Evolutionary conservation across 2,888 invertebrate species (phyloP), one percentile per base, ranked within the genome.

Genomic region (Apodemia duryi): DNA sequence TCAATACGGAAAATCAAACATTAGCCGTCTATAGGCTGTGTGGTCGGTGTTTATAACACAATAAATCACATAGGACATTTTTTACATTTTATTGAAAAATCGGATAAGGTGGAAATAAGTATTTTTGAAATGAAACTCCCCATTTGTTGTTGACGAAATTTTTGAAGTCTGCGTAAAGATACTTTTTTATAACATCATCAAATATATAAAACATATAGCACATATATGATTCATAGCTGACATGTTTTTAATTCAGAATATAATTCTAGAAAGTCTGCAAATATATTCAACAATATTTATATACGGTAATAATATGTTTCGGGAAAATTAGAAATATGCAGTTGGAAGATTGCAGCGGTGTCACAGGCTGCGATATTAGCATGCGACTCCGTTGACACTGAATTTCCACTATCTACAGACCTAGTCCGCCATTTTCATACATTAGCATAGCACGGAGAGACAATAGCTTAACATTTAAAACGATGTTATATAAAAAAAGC

Each of bases 311-410:
- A 52, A 28, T 52, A 28, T 28, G 29, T 54, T 11, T 54, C 29
- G 11, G 54, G 29, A 54, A 54, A 54, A 54, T 54, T 54, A 54
- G 28, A 54, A 54, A 54, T 54, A 29, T 54, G 21, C 29, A 54
- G 28, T 29, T 21, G 54, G 21, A 54, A 54, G 52, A 54, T 54
- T 28, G 29, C 29, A 54, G 10, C 21, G 2, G 6, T 54, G 54
- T 54, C 54, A 54, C 54, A n/a, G 54, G 3, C 54, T 54, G 54
- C 11, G 54, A 54, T 11, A 54, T 54, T 54, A 28, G 54, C 21
- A 11, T 28, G 29, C 54, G 54, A 29, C 54, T 54, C n/a, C 54
- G 28, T 54, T 29, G 54, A 54, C 54, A 54, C 54, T 54, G 54
- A 29, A 54, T 29, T 10, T 54, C 29, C 54, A 54, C 29, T 54